Conservation (phyloP, 1,140 invertebrate genomes). For the Ridgeia piscesae region DNA sequence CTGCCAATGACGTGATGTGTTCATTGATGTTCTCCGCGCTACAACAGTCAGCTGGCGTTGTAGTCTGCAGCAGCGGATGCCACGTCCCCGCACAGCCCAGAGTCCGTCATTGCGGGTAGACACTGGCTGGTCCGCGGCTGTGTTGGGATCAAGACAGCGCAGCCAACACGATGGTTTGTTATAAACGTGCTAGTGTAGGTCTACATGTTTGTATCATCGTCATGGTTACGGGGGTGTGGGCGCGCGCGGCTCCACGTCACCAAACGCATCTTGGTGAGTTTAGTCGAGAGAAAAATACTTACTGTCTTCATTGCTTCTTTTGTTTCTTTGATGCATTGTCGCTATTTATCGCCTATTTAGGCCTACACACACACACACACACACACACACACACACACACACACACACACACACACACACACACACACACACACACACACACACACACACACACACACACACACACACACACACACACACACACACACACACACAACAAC, state of each 20-base stretch:
- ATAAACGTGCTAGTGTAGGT: not conserved
- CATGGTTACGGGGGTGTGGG: not conserved
- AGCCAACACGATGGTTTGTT: not conserved
- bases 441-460: too few species aligned
- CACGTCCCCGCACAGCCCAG: not conserved
- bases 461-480: too few species aligned
- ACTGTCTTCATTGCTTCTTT: too few species aligned
- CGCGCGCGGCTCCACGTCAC: not conserved
- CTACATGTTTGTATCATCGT: not conserved
- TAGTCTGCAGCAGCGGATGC: not conserved
- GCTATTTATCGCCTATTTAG: too few species aligned
- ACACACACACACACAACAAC: too few species aligned
- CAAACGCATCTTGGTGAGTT: not conserved
- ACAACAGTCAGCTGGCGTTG: not conserved
- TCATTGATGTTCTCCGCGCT: not conserved
- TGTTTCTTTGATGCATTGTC: too few species aligned
- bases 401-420: too few species aligned
- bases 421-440: too few species aligned
- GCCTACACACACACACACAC: too few species aligned
- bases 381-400: too few species aligned
- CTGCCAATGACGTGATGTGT: not conserved
- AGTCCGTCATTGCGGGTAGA: too few species aligned
- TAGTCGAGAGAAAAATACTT: not conserved
- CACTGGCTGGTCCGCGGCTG: not conserved
- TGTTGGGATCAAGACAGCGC: not conserved